Evolutionary conservation across 2,797 vertebrate species (phyloP).

Genomic region (Sebastes paucispinis): DNA sequence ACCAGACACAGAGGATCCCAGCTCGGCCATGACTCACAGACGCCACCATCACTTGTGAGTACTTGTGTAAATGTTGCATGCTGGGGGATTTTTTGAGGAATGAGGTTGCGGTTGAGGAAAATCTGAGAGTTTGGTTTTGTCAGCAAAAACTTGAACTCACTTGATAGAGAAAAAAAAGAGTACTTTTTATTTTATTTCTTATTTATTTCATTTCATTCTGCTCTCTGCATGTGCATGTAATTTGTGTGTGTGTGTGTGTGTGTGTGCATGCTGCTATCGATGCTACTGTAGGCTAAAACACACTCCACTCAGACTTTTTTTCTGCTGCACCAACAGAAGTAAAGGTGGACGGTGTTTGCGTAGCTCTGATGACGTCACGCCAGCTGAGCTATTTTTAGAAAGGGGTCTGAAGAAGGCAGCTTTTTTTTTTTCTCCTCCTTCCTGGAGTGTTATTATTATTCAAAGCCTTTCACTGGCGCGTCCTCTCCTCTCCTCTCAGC

Average conservation of each 20-base stretch:
- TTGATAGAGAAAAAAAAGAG: background rate
- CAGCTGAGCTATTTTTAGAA: constrained; percentile 75
- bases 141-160: background rate
- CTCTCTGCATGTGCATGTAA: constrained; percentile 6
- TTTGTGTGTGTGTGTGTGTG: constrained; percentile 1
- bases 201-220: background rate
- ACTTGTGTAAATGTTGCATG: constrained; percentile 72
- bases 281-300: background rate
- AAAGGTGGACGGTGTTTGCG: constrained; percentile 59
- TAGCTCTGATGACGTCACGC: constrained; percentile 76
- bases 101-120: background rate
- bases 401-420: constrained; percentile 31
- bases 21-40: constrained; percentile 87
- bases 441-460: constrained; percentile 40
- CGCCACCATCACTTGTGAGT: constrained; percentile 91
- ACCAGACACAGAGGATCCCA: constrained; percentile 56
- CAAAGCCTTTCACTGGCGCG: constrained; percentile 13
- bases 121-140: background rate
- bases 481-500: constrained; percentile 23
- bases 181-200: background rate
- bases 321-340: constrained; percentile 46
- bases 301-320: constrained; percentile 9
- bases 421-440: background rate
- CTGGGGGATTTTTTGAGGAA: constrained; percentile 18
- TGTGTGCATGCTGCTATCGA: constrained; percentile 3